Conservation (phyloP, 1,140 invertebrate genomes). For the Drosophila nebulosa region DNA sequence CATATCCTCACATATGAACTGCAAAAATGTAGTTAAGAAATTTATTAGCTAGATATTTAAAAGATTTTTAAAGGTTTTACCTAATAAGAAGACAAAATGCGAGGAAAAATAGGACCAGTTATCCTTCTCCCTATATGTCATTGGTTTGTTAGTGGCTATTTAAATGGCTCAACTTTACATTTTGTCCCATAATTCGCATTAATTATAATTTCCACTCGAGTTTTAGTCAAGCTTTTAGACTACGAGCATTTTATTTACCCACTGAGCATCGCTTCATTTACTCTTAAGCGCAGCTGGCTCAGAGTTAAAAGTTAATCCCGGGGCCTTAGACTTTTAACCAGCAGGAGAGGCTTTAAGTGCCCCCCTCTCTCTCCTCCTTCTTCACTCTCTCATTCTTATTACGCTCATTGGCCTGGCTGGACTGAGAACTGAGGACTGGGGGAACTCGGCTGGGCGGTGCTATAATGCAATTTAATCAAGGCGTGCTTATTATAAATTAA, state of each 20-base stretch:
- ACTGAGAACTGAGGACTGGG: no score
- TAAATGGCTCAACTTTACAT: neutral
- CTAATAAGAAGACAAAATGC: no score
- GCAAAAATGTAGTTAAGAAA: no score
- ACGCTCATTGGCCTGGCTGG: neutral
- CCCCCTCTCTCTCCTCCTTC: neutral
- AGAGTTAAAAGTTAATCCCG: constrained; percentile 1
- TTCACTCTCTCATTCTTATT: neutral
- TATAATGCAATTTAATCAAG: constrained; percentile 10
- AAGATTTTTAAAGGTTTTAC: no score
- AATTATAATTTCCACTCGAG: neutral
- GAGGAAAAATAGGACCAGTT: no score
- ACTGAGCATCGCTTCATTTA: constrained; percentile 3
- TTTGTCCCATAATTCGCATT: neutral
- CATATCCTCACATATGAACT: no score
- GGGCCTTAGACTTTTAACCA: neutral
- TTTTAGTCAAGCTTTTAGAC: neutral
- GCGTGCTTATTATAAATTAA: constrained; percentile 11
- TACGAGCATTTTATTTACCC: neutral
- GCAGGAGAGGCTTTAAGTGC: neutral
- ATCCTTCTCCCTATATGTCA: no score
- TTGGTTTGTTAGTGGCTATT: neutral
- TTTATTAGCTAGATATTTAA: no score
- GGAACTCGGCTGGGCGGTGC: no score
- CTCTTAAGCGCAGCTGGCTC: neutral